Evolutionary conservation across 2,797 vertebrate species (phyloP), one percentile per base, ranked within the genome.

Genomic region (Sebastes iracundus): DNA sequence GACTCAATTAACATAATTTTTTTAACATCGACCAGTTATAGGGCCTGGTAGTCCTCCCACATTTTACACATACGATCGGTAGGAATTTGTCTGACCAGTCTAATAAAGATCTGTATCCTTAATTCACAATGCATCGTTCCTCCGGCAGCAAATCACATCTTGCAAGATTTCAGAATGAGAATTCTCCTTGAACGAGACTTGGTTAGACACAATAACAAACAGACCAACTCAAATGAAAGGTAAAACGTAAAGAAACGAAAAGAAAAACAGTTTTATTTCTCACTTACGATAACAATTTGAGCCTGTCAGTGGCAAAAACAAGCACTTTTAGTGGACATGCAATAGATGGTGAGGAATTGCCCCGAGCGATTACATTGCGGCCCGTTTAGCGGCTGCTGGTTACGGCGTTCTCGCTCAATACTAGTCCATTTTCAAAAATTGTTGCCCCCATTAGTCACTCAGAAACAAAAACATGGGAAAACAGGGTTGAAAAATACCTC

Each of bases 1-100:
- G 1, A 12, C 49, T 63, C 20, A 63, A 27, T 83, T 83, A 67
- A 7, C n/a, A 71, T 49, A 1, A 23, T 73, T 66, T 7, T 18
- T 30, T 49, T 64, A 27, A 58, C n/a, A 27, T 33, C 5, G 1
- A 73, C 38, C n/a, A 18, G 14, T 60, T 77, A 9, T 2, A 9
- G 3, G 12, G 3, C 25, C 7, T 20, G 0, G 18, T 18, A 23
- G 13, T 59, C 14, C 27, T 62, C 13, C 16, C 5, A 27, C n/a
- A 38, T 33, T 32, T 32, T 46, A 28, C 12, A 35, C 14, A 28
- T 22, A 13, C 3, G 12, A 12, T 20, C 13, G 16, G 22, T 7
- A 35, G 3, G 23, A 61, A 22, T 49, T 68, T 67, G n/a, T 25
- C 10, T 22, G 12, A 25, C 0, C 14, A 66, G 61, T 72, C n/a